Evolutionary conservation across 2,797 vertebrate genomes (phyloP).

Genomic region (Lepus oiostolus): DNA sequence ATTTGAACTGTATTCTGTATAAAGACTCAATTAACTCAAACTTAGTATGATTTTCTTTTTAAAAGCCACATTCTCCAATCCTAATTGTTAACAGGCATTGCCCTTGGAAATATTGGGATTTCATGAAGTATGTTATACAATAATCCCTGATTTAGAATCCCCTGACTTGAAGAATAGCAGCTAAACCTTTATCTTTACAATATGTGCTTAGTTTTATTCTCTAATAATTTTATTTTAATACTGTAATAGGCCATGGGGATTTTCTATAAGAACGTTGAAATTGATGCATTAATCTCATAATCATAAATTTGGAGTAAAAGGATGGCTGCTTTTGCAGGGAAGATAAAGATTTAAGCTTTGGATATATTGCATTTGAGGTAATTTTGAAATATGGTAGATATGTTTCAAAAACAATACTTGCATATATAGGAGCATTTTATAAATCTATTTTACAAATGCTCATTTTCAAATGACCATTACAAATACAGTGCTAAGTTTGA

Average conservation of each 20-base stretch:
- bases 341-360: neutral
- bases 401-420: neutral
- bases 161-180: neutral
- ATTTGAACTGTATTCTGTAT: neutral
- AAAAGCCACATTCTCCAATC: neutral
- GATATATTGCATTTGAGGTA: neutral
- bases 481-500: neutral
- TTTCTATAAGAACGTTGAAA: neutral
- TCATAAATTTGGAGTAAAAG: neutral
- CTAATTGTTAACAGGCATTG: neutral
- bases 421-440: neutral
- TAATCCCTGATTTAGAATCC: neutral
- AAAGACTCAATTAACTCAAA: neutral
- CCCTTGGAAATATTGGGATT: neutral
- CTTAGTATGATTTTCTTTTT: neutral
- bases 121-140: neutral
- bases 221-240: neutral
- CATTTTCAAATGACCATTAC: neutral
- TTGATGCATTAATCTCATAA: neutral
- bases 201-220: neutral
- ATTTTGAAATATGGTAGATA: neutral
- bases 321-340: neutral
- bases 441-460: neutral
- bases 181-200: neutral
- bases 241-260: neutral